Conservation (phyloP, 2,113 vertebrate genomes). For the Girardinichthys multiradiatus region DNA sequence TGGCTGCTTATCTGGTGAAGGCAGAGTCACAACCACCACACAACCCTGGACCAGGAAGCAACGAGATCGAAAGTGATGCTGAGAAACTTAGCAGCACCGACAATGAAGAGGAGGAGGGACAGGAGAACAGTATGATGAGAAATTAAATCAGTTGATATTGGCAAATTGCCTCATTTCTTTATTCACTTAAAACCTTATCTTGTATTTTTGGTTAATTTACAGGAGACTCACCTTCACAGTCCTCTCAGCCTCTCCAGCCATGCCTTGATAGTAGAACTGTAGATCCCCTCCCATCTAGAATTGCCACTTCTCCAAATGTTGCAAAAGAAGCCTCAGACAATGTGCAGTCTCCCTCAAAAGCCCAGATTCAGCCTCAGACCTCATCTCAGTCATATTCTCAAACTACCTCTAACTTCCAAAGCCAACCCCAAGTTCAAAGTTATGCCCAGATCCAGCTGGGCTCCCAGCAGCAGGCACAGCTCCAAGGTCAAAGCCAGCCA, state of each 20-base stretch:
- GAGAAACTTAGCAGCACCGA: constrained; percentile 95
- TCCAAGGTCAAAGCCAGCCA: constrained; percentile 36
- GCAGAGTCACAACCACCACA: constrained; percentile 79
- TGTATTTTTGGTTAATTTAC: constrained; percentile 4
- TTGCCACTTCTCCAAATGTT: constrained; percentile 42
- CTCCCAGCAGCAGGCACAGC: constrained; percentile 38
- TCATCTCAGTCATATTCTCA: constrained; percentile 45
- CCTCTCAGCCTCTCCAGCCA: constrained; percentile 54
- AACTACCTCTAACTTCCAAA: constrained; percentile 30
- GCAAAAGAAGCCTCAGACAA: constrained; percentile 41
- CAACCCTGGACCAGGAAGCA: constrained; percentile 75
- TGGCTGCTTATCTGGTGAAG: constrained; percentile 91
- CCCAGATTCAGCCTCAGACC: constrained; percentile 39
- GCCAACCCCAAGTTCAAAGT: constrained; percentile 34
- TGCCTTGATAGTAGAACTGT: constrained; percentile 39
- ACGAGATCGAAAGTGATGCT: constrained; percentile 89
- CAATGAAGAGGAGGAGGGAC: constrained; percentile 92
- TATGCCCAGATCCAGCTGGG: constrained; percentile 32
- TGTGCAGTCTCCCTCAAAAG: constrained; percentile 32
- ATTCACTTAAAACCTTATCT: background rate
- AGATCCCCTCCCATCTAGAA: constrained; percentile 45
- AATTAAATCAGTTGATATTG: background rate
- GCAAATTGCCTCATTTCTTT: background rate
- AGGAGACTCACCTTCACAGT: constrained; percentile 57
- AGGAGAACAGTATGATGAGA: constrained; percentile 78